Evolutionary conservation across 2,888 invertebrate species (phyloP), one percentile per base, ranked within the genome.

Genomic region (Thyatira batis): DNA sequence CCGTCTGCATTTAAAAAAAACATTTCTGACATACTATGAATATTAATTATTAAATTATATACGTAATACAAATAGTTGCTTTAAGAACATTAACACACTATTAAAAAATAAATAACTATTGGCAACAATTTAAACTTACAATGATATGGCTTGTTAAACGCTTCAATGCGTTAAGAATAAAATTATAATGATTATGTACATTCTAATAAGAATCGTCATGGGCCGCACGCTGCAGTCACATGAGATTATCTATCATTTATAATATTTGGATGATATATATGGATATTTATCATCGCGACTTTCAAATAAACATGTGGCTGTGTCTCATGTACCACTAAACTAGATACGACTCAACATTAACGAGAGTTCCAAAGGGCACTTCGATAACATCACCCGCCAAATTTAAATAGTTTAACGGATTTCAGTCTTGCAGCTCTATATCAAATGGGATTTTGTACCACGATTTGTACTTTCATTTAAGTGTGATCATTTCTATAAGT

Each of bases 1-100:
- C n/a, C n/a, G n/a, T n/a, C n/a, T n/a, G n/a, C n/a, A n/a, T n/a
- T n/a, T n/a, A n/a, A n/a, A n/a, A n/a, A n/a, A n/a, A 30, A 60
- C 71, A 70, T 72, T 73, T 73, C 74, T 72, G 70, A 70, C 70
- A 74, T 64, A 69, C 58, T 45, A 45, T 45, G 20, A 21, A 45
- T 11, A n/a, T n/a, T 44, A 1, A 20, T 6, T 45, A 45, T 3
- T 45, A 23, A 23, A 20, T 20, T 44, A 20, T 20, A 9, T 45
- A 23, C 21, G 21, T 23, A 45, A 39, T 39, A 39, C 17, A 39
- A 39, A 39, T 39, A 8, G 17, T 39, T 39, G 17, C 39, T 39
- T 39, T 33, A 8, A 39, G 8, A 39, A 39, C 17, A 39, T 39
- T 39, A 39, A 17, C 17, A 17, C 0, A 39, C 8, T 13, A 39